Percentiles rank a stretch among this genome's conserved stretches.
Evolutionary conservation across 1,140 invertebrate species (phyloP).

Genomic region (Macrostomum lignano): DNA sequence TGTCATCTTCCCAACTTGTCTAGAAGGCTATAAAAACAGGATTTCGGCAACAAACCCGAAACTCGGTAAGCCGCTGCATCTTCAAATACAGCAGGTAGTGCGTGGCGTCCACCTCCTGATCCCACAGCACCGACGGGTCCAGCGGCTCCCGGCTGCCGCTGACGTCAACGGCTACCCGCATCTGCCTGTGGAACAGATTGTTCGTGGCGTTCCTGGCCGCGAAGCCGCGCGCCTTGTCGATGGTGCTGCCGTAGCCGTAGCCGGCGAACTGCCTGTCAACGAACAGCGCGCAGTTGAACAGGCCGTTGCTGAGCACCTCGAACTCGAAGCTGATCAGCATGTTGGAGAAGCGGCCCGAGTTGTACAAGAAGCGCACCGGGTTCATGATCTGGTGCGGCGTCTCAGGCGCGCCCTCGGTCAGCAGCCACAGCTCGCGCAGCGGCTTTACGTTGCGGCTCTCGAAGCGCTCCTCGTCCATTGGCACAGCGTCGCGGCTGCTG

Average conservation of each 20-base stretch:
- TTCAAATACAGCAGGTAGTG: background rate
- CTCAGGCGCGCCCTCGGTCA: background rate
- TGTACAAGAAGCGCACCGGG: background rate
- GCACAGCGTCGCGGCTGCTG: no score
- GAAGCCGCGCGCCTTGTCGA: background rate
- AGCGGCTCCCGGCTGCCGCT: background rate
- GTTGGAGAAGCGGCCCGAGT: background rate
- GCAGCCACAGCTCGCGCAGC: background rate
- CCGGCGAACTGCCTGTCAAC: background rate
- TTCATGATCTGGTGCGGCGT: background rate
- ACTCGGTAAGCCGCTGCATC: background rate
- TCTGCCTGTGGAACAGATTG: constrained; percentile 1
- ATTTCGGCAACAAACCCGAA: no score
- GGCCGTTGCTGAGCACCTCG: background rate
- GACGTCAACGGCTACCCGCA: background rate
- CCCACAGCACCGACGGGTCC: background rate
- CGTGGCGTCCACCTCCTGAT: background rate
- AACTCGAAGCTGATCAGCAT: background rate
- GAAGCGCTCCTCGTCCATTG: constrained; percentile 1
- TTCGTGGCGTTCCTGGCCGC: background rate
- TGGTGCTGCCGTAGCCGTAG: no score
- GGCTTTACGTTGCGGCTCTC: background rate
- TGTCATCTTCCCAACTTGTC: no score
- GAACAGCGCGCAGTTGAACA: background rate
- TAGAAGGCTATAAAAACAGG: no score